Conservation (phyloP, 2,797 vertebrate species). For the Microcaecilia unicolor region DNA sequence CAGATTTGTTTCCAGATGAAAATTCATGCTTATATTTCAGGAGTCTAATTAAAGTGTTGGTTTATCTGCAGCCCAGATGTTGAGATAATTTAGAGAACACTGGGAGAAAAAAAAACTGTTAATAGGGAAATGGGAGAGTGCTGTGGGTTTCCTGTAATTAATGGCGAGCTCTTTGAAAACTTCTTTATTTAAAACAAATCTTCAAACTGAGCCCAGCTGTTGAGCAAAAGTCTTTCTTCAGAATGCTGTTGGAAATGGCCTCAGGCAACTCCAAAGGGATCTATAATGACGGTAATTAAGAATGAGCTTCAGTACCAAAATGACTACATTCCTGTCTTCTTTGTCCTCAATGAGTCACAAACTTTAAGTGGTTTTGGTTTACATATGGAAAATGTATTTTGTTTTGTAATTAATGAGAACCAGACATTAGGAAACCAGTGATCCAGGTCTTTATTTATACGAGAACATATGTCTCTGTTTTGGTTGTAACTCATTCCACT, state of each 20-base stretch:
- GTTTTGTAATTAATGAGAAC: constrained; percentile 56
- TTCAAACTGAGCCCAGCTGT: constrained; percentile 65
- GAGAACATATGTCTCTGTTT: constrained; percentile 55
- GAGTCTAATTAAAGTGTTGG: constrained; percentile 48
- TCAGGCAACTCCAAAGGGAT: constrained; percentile 3
- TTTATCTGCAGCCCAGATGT: constrained; percentile 69
- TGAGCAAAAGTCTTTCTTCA: constrained; percentile 39
- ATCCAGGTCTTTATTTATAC: constrained; percentile 54
- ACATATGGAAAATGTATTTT: constrained; percentile 56
- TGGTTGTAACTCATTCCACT: constrained; percentile 55
- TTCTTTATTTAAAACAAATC: constrained; percentile 51
- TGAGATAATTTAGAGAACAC: constrained; percentile 62
- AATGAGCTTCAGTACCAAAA: constrained; percentile 26
- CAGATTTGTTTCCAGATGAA: constrained; percentile 41
- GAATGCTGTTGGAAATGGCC: constrained; percentile 18
- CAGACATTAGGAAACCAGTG: constrained; percentile 46
- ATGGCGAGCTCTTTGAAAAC: constrained; percentile 56
- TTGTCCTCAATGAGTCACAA: constrained; percentile 35
- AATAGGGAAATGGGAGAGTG: constrained; percentile 70
- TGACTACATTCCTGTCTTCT: constrained; percentile 27
- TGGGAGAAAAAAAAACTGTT: constrained; percentile 58
- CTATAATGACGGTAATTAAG: constrained; percentile 27
- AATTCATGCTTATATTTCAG: constrained; percentile 31
- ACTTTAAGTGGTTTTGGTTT: constrained; percentile 30
- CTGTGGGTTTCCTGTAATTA: constrained; percentile 70